A percentile compares a stretch with the other conserved stretches of the same genome.
These are phyloP conservation scores for Spongilla lacustris DNA, from an alignment of 37 sponge, comb jelly and placozoan species.

Conservation along the genomic window DNA sequence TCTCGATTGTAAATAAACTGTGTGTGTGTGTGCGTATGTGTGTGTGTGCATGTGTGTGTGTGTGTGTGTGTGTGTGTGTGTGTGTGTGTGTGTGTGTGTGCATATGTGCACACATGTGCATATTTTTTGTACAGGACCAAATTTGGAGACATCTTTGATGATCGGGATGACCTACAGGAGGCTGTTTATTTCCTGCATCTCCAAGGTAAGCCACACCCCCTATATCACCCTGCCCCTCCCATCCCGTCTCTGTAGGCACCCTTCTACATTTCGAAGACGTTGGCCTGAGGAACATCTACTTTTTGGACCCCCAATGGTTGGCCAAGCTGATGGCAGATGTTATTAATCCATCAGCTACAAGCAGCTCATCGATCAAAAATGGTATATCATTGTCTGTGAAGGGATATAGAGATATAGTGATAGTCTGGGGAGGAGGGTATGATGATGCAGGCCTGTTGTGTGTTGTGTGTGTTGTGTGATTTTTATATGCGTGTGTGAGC, in stretches of 20 bases:
- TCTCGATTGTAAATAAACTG: too few relatives aligned
- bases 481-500: background rate
- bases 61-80: too few relatives aligned
- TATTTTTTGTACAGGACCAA: background rate
- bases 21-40: too few relatives aligned
- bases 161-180: constrained; percentile 77
- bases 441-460: background rate
- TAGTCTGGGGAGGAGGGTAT: background rate
- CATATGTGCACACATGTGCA: too few relatives aligned
- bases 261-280: constrained; percentile 87
- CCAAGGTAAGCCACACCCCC: constrained; percentile 62
- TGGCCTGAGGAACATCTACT: constrained; percentile 74
- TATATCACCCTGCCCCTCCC: background rate
- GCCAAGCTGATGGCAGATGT: constrained; percentile 83
- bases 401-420: too few relatives aligned
- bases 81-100: too few relatives aligned
- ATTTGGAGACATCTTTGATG: constrained; percentile 62
- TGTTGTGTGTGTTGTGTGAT: background rate
- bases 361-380: constrained; percentile 34
- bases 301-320: constrained; percentile 95
- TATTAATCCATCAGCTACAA: constrained; percentile 58
- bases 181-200: constrained; percentile 75
- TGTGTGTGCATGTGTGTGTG: too few relatives aligned
- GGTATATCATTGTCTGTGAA: constrained; percentile 42
- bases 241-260: constrained; percentile 46